Base-by-base conservation (phyloP, 1,140 invertebrate genomes). In the Drosophila erecta region DNA sequence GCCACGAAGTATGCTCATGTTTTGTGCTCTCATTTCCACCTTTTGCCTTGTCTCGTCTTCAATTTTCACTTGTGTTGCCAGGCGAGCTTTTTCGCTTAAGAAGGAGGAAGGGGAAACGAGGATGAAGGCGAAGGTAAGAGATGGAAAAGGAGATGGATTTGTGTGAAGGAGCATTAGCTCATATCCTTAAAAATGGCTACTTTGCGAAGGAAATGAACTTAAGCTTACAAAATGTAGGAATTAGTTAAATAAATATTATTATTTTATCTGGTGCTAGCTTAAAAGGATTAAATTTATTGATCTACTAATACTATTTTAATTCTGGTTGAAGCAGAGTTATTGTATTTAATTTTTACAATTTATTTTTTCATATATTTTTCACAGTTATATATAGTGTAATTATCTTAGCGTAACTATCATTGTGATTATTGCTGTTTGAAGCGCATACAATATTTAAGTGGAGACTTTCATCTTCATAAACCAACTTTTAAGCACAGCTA, bases 1-100 rank as follows among this genome's bases (percentile, higher is more conserved):
- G 80, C 80, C 80, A 62, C 51, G 72, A 84, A 85, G 81, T 85
- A 85, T 72, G 81, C 73, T 79, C 60, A 44, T 11, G 30, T 49
- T 83, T 69, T 69, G 55, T 33, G 20, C 14, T 69, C 35, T 40
- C 35, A 33, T 70, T 56, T 33, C 20, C 62, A 30, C 14, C 3
- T 47, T 40, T 66, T 46, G 10, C 60, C 35, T 70, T 56, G 24
- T 15, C 35, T 33, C 50, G 27, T 81, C 53, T 81, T 77, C 40
- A 38, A 53, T 35, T 60, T 24, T 12, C 24, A 41, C 54, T 62
- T 44, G 40, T 30, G 37, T 81, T 81, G 78, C 78, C 57, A 80
- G 40, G 70, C 37, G 27, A 81, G 60, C 79, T 81, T 67, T 62
- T 41, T 37, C 15, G 35, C 22, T 24, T 6, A 46, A 17, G 37